phyloP scores from a whole-genome alignment of 2,113 vertebrate species.

The Ailuropoda melanoleuca region DNA sequence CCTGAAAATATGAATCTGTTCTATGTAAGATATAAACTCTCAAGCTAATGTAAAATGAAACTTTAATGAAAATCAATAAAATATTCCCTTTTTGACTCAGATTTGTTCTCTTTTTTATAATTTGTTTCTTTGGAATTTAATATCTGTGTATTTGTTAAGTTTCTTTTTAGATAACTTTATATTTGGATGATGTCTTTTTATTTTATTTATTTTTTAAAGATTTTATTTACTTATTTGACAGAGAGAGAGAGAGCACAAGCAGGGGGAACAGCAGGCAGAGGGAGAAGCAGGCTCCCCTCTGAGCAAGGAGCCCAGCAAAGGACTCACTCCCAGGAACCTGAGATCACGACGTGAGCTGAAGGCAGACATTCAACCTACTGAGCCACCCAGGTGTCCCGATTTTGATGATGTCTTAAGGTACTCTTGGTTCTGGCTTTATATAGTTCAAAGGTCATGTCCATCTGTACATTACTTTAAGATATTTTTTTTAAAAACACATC shows the following conservation, averaged over 20 bases:
- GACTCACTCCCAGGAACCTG: neutral
- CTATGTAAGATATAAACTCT: neutral
- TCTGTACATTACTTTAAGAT: neutral
- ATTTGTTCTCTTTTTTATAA: neutral
- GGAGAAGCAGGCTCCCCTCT: neutral
- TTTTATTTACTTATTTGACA: neutral
- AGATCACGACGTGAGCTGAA: neutral
- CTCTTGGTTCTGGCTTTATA: neutral
- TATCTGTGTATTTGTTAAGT: neutral
- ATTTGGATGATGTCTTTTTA: neutral
- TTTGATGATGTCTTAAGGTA: slow-evolving; percentile 8
- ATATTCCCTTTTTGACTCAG: neutral
- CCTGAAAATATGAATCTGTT: neutral
- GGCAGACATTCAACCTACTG: neutral
- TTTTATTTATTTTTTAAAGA: neutral
- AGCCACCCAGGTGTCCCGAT: neutral
- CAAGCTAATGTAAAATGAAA: slow-evolving; percentile 24
- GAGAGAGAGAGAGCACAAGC: neutral
- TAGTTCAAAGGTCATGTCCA: neutral
- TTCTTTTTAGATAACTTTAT: neutral
- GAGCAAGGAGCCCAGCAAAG: neutral
- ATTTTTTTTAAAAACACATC: neutral
- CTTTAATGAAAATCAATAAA: slow-evolving; percentile 25
- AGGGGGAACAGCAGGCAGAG: neutral
- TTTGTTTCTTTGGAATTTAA: slow-evolving; percentile 28